These are phyloP conservation scores for Varanus salvator DNA, from an alignment of 2,113 vertebrate species.

Conservation along the genomic window DNA sequence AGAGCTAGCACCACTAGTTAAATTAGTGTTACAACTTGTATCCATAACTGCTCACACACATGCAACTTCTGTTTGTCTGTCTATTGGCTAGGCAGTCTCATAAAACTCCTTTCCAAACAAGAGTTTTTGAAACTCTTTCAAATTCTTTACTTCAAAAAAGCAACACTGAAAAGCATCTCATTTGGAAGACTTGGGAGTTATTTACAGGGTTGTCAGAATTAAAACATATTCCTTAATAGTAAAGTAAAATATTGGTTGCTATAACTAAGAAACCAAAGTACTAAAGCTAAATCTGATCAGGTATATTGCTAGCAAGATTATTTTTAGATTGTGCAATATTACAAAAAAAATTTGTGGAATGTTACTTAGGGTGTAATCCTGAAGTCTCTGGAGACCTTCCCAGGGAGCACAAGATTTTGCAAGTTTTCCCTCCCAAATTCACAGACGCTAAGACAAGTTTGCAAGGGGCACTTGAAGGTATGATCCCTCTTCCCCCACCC, in stretches of 20 bases:
- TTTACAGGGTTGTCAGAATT: neutral
- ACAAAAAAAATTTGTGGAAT: neutral
- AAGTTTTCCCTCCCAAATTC: too few species aligned
- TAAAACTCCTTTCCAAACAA: neutral
- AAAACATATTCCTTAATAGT: neutral
- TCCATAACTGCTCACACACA: neutral
- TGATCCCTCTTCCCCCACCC: too few species aligned
- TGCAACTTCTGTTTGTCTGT: neutral
- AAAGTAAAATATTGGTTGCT: neutral
- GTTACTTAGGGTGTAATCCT: neutral
- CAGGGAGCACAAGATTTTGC: too few species aligned
- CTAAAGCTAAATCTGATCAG: neutral
- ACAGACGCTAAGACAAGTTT: too few species aligned
- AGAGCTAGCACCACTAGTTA: neutral
- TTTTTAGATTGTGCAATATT: neutral
- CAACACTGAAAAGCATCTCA: neutral
- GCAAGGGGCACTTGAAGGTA: too few species aligned
- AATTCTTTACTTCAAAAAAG: slow-evolving; percentile 4
- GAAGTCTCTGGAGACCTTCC: too few species aligned
- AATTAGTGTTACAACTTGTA: neutral
- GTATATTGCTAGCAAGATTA: neutral
- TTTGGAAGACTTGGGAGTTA: neutral
- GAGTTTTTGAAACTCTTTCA: too few species aligned
- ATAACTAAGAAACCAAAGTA: neutral
- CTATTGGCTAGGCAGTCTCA: neutral